Evolutionary conservation across 2,113 vertebrate genomes (phyloP).

Genomic region (Fregetta grallaria): DNA sequence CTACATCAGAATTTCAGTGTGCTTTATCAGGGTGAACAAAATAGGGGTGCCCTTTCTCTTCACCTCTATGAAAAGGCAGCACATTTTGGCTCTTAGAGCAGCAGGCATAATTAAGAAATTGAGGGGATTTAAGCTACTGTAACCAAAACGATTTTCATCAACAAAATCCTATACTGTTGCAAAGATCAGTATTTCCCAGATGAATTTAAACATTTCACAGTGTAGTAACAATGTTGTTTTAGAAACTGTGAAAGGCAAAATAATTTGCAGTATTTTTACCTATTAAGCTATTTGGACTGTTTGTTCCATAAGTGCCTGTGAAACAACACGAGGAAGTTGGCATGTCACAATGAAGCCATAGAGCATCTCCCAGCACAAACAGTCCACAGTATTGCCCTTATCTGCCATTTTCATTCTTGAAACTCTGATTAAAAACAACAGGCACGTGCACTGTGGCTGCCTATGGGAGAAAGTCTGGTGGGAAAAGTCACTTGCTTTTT

Average conservation of each 20-base stretch:
- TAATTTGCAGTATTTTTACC: background rate
- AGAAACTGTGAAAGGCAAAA: background rate
- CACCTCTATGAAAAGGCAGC: background rate
- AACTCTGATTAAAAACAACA: background rate
- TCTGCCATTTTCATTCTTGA: background rate
- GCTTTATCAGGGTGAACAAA: background rate
- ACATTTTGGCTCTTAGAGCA: background rate
- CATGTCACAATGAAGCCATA: background rate
- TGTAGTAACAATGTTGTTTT: background rate
- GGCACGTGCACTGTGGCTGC: background rate
- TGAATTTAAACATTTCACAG: background rate
- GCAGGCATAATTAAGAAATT: background rate
- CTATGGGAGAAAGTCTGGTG: background rate
- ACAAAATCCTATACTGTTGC: background rate
- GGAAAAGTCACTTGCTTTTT: background rate
- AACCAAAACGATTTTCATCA: background rate
- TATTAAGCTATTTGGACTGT: background rate
- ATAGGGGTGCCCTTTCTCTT: background rate
- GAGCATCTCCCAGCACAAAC: background rate
- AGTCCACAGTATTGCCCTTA: background rate
- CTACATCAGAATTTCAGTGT: background rate
- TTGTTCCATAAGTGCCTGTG: background rate
- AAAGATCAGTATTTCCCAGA: background rate
- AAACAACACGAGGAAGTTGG: background rate
- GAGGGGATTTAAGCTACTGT: background rate